Base-by-base conservation (phyloP, 2,797 vertebrate species). In the Spea hammondii region DNA sequence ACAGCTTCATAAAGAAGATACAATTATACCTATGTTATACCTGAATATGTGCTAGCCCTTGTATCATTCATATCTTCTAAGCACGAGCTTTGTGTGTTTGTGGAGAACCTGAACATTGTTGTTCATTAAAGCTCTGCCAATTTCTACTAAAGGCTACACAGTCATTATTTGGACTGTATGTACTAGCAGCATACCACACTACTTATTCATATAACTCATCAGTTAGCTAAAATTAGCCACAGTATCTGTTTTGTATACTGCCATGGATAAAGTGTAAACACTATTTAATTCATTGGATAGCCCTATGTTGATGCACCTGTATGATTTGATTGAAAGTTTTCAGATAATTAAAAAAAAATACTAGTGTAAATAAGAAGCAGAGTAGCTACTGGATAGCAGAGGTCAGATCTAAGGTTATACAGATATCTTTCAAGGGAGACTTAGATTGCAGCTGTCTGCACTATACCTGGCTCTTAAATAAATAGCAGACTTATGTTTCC, bases 401-500 rank as follows among this genome's bases (percentile, higher is more conserved):
- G 78, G 82, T 86, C 85, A 86, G 0, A 14, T 82, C 7, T 74
- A 78, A 85, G 85, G 87, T 80, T 74, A 46, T 1, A 66, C 77
- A 78, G 79, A 0, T 6, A 46, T 77, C 14, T 83, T 80, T 54
- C 3, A 62, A 51, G 48, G 65, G 80, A 79, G 73, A 75, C 74
- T 86, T 72, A 4, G 7, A 83, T 83, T 84, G 78, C 85, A 85
- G 83, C 85, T 86, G 84, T 72, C 83, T 83, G 84, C 80, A 72
- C 82, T 83, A 77, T 82, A 47, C 79, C 83, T 87, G 76, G 49
- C 54, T 85, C 79, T 70, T 79, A 83, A 80, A 86, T 85, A 84
- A 88, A 89, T 79, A 85, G 80, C 75, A 70, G 77, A 65, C 84
- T 85, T 79, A 12, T 72, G 80, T 87, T 88, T 86, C 84, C 85